These are phyloP conservation scores for Charina bottae DNA, from an alignment of 2,113 vertebrate species.

Conservation along the genomic window DNA sequence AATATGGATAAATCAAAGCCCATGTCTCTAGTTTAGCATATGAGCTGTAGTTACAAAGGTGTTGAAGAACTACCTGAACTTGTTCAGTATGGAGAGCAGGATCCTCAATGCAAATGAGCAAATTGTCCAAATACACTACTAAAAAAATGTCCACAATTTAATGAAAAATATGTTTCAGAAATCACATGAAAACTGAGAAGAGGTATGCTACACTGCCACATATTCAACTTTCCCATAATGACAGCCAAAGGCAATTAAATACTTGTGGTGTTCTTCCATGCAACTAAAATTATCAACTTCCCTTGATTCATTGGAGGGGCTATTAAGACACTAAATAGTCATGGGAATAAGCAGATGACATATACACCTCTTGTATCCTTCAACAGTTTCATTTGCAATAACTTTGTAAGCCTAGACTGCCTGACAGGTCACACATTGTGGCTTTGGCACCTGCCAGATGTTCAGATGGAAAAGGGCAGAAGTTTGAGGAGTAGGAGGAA, in stretches of 20 bases:
- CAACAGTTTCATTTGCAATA: not conserved
- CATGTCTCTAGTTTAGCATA: not conserved
- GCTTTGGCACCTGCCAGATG: not conserved
- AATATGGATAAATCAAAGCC: not conserved
- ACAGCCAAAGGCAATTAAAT: not conserved
- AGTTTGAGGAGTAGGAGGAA: not conserved
- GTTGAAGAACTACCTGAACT: not conserved
- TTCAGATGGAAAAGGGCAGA: not conserved
- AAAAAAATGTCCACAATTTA: not conserved
- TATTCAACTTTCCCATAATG: not conserved
- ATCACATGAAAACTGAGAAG: not conserved
- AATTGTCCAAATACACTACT: not conserved
- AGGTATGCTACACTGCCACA: not conserved
- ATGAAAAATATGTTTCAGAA: not conserved
- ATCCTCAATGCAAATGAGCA: not conserved
- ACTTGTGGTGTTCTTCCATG: not conserved
- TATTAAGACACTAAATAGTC: not conserved
- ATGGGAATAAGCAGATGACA: not conserved
- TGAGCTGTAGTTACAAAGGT: not conserved
- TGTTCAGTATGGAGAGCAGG: not conserved
- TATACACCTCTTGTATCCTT: not conserved
- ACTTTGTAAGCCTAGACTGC: not conserved
- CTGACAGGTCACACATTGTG: not conserved
- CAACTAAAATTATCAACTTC: not conserved
- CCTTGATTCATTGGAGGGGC: not conserved